Conservation (phyloP, 2,888 invertebrate species). For the Philereme transversata region DNA sequence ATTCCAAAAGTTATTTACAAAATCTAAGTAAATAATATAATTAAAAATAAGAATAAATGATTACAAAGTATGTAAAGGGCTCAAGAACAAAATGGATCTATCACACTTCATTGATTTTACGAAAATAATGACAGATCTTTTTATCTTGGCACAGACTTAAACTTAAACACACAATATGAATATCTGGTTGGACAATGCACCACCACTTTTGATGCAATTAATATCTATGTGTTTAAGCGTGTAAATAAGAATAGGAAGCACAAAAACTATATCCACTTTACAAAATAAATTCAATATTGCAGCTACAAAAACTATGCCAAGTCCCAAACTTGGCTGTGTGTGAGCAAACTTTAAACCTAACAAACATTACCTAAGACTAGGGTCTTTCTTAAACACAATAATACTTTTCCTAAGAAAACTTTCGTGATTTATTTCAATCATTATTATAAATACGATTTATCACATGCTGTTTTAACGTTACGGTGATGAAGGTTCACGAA, state of each 20-base stretch:
- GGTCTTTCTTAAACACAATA: slow-evolving; percentile 66
- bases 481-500: no score
- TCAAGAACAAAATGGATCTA: background rate
- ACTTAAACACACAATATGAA: background rate
- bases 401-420: slow-evolving; percentile 50
- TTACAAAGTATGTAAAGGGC: slow-evolving; percentile 8
- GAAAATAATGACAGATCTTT: background rate
- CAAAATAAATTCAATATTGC: slow-evolving; percentile 32
- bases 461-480: no score
- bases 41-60: slow-evolving; percentile 4
- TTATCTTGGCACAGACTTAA: background rate
- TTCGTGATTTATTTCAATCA: no score
- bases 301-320: slow-evolving; percentile 35
- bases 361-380: slow-evolving; percentile 77
- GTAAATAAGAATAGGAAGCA: slow-evolving; percentile 33
- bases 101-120: background rate
- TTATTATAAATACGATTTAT: no score
- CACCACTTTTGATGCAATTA: background rate
- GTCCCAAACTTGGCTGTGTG: slow-evolving; percentile 51
- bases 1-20: slow-evolving; percentile 22
- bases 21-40: slow-evolving; percentile 11
- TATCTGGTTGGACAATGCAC: background rate
- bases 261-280: slow-evolving; percentile 13
- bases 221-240: background rate
- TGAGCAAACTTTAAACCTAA: slow-evolving; percentile 70